phyloP scores from a whole-genome alignment of 2,888 invertebrate species.

The Glaucopsyche alexis region DNA sequence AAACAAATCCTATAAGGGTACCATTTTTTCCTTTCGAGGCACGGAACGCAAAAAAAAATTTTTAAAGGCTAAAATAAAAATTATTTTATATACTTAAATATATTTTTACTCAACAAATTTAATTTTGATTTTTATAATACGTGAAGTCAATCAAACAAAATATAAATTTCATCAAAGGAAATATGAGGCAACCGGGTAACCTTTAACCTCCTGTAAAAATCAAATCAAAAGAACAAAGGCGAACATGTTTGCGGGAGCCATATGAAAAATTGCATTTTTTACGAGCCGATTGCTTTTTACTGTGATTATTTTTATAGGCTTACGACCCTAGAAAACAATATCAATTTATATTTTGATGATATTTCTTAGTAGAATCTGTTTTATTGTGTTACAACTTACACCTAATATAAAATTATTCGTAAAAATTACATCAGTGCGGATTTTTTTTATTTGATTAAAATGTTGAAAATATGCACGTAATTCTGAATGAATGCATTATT shows the following conservation, averaged over 20 bases:
- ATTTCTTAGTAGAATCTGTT: background rate
- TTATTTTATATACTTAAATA: too few relatives aligned
- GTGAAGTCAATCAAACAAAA: background rate
- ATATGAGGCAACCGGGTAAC: background rate
- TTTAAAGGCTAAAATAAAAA: too few relatives aligned
- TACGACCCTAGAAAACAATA: background rate
- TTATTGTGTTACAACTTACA: background rate
- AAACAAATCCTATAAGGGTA: too few relatives aligned
- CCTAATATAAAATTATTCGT: background rate
- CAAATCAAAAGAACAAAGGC: background rate
- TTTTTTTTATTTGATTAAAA: too few relatives aligned
- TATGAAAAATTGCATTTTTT: slow-evolving; percentile 6
- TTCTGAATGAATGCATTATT: too few relatives aligned
- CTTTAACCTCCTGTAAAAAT: slow-evolving; percentile 6
- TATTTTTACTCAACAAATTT: too few relatives aligned
- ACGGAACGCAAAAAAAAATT: too few relatives aligned
- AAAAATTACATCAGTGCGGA: background rate
- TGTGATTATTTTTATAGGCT: background rate
- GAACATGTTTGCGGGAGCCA: background rate
- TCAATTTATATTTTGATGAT: background rate
- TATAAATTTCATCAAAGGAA: background rate
- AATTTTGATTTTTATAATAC: too few relatives aligned
- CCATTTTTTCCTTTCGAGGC: too few relatives aligned
- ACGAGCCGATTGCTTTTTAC: background rate
- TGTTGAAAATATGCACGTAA: too few relatives aligned